A percentile compares a stretch with the other conserved stretches of the same genome.
phyloP scores from a whole-genome alignment of 2,888 invertebrate species.

The Masnerella sp. region DNA sequence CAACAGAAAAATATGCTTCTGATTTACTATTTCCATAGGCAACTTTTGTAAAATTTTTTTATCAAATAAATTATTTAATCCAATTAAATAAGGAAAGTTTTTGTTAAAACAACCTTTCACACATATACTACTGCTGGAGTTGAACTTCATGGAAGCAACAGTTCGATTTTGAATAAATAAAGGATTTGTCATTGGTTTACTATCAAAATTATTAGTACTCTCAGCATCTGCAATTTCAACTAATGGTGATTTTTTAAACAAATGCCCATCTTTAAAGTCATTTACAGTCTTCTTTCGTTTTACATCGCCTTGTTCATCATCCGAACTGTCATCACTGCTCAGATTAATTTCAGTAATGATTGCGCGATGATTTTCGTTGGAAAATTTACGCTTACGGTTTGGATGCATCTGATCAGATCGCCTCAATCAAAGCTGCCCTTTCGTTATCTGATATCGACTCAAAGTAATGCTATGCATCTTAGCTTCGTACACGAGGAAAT shows the following conservation, averaged over 20 bases:
- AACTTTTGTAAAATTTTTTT: too few relatives aligned
- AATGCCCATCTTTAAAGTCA: neutral
- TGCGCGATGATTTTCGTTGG: too few relatives aligned
- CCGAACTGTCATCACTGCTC: constrained; percentile 28
- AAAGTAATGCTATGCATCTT: constrained; percentile 31
- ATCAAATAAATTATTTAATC: too few relatives aligned
- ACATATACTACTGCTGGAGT: too few relatives aligned
- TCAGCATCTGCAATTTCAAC: constrained; percentile 46
- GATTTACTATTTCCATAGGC: too few relatives aligned
- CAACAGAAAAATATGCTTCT: too few relatives aligned
- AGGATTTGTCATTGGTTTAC: neutral
- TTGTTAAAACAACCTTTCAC: too few relatives aligned
- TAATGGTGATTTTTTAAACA: constrained; percentile 19
- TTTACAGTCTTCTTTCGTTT: constrained; percentile 2
- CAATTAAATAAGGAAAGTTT: too few relatives aligned
- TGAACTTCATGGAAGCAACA: too few relatives aligned
- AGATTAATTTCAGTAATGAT: constrained; percentile 29
- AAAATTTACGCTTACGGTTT: constrained; percentile 37
- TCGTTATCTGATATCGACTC: constrained; percentile 31
- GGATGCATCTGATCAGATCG: constrained; percentile 27
- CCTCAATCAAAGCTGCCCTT: constrained; percentile 16
- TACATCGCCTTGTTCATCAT: constrained; percentile 1
- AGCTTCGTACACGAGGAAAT: constrained; percentile 66
- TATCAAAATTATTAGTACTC: constrained; percentile 31
- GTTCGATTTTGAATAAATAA: neutral